Evolutionary conservation across 2,888 invertebrate species (phyloP), one percentile per base, ranked within the genome.

Genomic region (Lochmaea crataegi): DNA sequence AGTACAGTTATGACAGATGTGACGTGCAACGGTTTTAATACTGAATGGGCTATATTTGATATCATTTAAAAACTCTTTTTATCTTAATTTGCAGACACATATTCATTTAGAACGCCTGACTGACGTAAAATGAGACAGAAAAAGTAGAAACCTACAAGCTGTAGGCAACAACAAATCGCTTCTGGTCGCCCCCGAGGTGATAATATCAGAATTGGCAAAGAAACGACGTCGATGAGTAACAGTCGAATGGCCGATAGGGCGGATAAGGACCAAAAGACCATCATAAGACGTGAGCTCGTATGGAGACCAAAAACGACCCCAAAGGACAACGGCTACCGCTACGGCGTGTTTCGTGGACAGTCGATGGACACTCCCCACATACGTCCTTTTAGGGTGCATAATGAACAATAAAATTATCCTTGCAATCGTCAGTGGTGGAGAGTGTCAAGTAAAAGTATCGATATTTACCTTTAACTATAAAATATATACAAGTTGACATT

Each of bases 321-420:
- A 75, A 71, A 79, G 80, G 80, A 81, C 81, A 79, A 61, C 60
- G 60, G 61, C 61, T 42, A 63, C 61, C 18, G 42, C 42, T 38
- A 38, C n/a, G 60, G 9, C 60, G 26, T 63, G 61, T 32, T 41
- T 16, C 57, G 79, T 82, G 84, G 84, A 82, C 83, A 83, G 80
- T 82, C 82, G 82, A 80, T 79, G 81, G 80, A 79, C 82, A 80
- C 82, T 77, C 82, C 84, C 83, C 79, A 74, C 51, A 73, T 70
- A 76, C 48, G 61, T 41, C 18, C 38, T 68, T 74, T 79, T 78
- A 77, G 83, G 83, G 82, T 82, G 82, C 80, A 82, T 81, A 78
- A 76, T 76, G 75, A 76, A 81, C 79, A 79, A 81, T 79, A 75
- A 70, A 69, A 73, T 76, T 75, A 77, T 74, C 69, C 64, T 58